Conservation (phyloP, 2,888 invertebrate species). For the Phoronis australis region DNA sequence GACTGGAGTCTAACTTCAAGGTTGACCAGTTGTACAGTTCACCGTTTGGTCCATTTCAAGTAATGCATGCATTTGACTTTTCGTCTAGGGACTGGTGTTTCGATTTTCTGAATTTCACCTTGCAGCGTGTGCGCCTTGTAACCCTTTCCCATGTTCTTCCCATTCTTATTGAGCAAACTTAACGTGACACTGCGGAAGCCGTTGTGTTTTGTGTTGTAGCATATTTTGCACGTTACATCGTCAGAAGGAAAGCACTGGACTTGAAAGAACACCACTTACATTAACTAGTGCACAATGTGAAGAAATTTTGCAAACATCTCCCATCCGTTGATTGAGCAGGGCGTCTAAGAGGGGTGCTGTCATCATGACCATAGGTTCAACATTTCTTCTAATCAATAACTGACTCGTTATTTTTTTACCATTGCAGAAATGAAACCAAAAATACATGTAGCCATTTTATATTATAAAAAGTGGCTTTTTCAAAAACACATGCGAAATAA, state of each 20-base stretch:
- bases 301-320: too few species aligned
- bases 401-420: too few species aligned
- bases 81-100: too few species aligned
- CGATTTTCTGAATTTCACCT: too few species aligned
- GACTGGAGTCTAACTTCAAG: not conserved
- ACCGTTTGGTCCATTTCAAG: not conserved
- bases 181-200: not conserved
- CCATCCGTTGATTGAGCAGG: too few species aligned
- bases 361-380: too few species aligned
- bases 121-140: not conserved
- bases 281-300: not conserved
- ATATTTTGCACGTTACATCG: not conserved
- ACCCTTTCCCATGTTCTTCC: not conserved
- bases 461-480: too few species aligned
- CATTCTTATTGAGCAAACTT: not conserved
- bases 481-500: too few species aligned
- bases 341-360: too few species aligned
- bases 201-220: not conserved
- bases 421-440: too few species aligned
- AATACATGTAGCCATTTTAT: too few species aligned
- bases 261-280: not conserved
- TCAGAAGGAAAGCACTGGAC: not conserved
- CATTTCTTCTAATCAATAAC: too few species aligned
- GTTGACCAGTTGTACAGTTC: not conserved
- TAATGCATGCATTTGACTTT: slow-evolving; percentile 6